Conservation (phyloP, 2,888 invertebrate genomes). For the Cantharis flavilabris region DNA sequence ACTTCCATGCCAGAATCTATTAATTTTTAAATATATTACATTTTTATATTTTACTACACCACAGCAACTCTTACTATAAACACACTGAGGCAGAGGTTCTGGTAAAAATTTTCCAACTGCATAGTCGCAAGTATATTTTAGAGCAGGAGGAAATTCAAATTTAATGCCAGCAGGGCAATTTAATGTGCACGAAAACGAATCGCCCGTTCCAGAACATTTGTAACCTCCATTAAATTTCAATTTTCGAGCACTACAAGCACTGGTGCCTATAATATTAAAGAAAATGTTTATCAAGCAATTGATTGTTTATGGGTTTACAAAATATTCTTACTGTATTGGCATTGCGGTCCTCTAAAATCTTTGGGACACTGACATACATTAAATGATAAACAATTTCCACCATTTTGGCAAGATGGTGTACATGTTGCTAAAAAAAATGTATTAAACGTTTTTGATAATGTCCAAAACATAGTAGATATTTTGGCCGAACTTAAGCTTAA, state of each 20-base stretch:
- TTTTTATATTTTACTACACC: neutral
- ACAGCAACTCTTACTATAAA: slow-evolving; percentile 59
- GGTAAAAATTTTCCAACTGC: slow-evolving; percentile 69
- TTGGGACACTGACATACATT: slow-evolving; percentile 80
- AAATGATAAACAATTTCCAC: slow-evolving; percentile 77
- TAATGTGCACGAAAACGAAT: slow-evolving; percentile 67
- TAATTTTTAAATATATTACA: slow-evolving; percentile 9
- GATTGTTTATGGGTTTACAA: neutral
- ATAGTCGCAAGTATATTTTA: slow-evolving; percentile 69
- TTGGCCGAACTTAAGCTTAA: too few species aligned
- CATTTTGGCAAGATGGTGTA: slow-evolving; percentile 75
- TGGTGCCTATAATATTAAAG: slow-evolving; percentile 58
- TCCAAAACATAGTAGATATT: too few species aligned
- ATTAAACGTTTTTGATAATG: neutral
- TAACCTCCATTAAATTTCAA: slow-evolving; percentile 73
- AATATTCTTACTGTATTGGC: slow-evolving; percentile 65
- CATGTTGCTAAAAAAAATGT: slow-evolving; percentile 60
- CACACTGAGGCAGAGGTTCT: slow-evolving; percentile 73
- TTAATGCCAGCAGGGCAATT: slow-evolving; percentile 68
- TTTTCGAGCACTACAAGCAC: slow-evolving; percentile 64
- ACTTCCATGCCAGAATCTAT: slow-evolving; percentile 41
- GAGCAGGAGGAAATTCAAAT: slow-evolving; percentile 65
- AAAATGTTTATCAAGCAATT: neutral
- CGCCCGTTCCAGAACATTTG: slow-evolving; percentile 68
- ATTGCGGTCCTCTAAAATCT: slow-evolving; percentile 71